Evolutionary conservation across 37 sponge, comb jelly and placozoan species (phyloP), one percentile per base, ranked within the genome.

Genomic region (Amphimedon queenslandica): DNA sequence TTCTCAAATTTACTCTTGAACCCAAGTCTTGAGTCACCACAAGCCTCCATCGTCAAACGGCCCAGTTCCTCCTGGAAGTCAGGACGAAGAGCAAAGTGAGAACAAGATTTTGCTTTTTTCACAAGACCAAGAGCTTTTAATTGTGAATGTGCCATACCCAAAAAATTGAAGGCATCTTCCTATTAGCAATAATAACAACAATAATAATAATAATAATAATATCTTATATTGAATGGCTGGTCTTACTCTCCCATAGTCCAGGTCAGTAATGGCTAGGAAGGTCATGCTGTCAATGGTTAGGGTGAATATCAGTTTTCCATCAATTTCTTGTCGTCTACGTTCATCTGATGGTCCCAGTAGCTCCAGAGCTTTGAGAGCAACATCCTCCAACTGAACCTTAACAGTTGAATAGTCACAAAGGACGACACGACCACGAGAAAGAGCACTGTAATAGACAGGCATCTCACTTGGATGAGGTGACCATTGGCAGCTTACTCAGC

Each of bases 321-420:
- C 77, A 1, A 3, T 29, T 4, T 18, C 29, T 37, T 40, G 20
- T 0, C 58, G 24, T 1, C 47, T 35, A 18, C 20, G 2, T 16
- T 33, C 2, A 42, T 76, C 55, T 24, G n/a, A 6, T 42, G 29
- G 53, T 53, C 5, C 16, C 21, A 67, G 16, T 18, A 32, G 20
- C 16, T 23, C 41, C 23, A 67, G 21, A 18, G 41, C 39, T 35
- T 5, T 10, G 37, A 31, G 39, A 40, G 68, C 18, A 13, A 67
- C 21, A 6, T 5, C 29, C 39, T 67, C 68, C 20, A 72, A 64
- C 66, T 40, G 27, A 1, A 60, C 81, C 32, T 38, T 32, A n/a
- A 23, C 42, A 35, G 28, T 31, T 32, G 73, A 60, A 40, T 63
- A 37, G 73, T 80, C 81, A 18, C 73, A 71, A n/a, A 80, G 73